A percentile compares a stretch with the other conserved stretches of the same genome.
Conservation (phyloP, 2,113 vertebrate genomes). For the Mastomys natalensis region DNA sequence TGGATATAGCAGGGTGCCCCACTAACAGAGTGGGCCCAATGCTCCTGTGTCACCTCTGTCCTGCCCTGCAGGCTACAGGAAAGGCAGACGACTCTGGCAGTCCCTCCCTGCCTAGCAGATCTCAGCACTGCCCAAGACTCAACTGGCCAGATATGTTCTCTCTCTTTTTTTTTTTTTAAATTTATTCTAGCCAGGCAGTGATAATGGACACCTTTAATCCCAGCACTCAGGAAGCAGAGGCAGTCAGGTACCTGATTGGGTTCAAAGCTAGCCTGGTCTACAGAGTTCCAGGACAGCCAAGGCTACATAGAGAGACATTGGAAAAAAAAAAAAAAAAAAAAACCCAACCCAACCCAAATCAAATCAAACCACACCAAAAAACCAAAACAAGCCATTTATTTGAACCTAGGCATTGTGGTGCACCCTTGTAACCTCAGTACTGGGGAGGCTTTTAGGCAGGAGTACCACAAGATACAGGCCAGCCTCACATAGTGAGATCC, state of each 20-base stretch:
- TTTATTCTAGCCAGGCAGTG: neutral
- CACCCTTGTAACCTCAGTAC: neutral
- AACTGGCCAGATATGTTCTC: fast-evolving
- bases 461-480: neutral
- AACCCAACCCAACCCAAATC: too few relatives aligned
- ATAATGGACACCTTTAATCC: neutral
- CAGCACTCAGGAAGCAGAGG: neutral
- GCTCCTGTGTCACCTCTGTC: neutral
- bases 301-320: neutral
- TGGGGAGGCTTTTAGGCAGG: neutral
- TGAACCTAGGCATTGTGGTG: neutral
- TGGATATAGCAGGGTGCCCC: neutral
- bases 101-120: neutral
- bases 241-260: neutral
- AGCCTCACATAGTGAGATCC: neutral
- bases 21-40: neutral
- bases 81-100: neutral
- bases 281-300: neutral
- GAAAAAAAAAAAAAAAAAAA: neutral
- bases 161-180: too few relatives aligned
- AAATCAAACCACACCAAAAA: neutral
- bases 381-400: conserved; percentile 4
- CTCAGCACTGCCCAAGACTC: neutral
- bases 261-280: neutral
- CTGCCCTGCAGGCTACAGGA: too few relatives aligned